Evolutionary conservation across 2,888 invertebrate genomes (phyloP).

Genomic region (Nemapogon koenigi): DNA sequence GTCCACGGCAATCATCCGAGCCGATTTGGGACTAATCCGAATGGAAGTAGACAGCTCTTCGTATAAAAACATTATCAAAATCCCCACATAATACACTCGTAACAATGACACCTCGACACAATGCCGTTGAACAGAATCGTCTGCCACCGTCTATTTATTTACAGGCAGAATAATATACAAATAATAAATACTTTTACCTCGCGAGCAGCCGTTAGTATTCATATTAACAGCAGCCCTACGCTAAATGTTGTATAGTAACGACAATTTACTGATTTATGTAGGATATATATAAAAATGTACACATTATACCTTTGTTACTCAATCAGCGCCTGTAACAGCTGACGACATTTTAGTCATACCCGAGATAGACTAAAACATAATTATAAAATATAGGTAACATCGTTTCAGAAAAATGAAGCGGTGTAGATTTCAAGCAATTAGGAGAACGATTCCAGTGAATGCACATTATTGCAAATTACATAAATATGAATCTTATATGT

Average conservation of each 20-base stretch:
- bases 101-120: conserved; percentile 37
- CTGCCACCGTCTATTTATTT: conserved; percentile 40
- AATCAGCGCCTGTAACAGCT: not conserved
- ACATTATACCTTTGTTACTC: not conserved
- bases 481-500: too few relatives aligned
- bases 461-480: too few relatives aligned
- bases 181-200: conserved; percentile 48
- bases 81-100: conserved; percentile 24
- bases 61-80: conserved; percentile 38
- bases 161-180: conserved; percentile 48
- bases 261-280: not conserved
- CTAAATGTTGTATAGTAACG: not conserved
- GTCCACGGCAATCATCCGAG: conserved; percentile 34
- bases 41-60: conserved; percentile 30
- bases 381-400: not conserved
- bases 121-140: conserved; percentile 38
- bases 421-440: too few relatives aligned
- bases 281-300: not conserved
- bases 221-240: conserved; percentile 37
- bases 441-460: too few relatives aligned
- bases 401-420: too few relatives aligned
- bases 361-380: not conserved
- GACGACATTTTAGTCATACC: not conserved
- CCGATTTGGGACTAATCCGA: conserved; percentile 42
- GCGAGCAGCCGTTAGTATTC: conserved; percentile 47